These are phyloP conservation scores for Scolanthus callimorphus DNA, from an alignment of 92 coral and sea anemone genomes.

Conservation along the genomic window DNA sequence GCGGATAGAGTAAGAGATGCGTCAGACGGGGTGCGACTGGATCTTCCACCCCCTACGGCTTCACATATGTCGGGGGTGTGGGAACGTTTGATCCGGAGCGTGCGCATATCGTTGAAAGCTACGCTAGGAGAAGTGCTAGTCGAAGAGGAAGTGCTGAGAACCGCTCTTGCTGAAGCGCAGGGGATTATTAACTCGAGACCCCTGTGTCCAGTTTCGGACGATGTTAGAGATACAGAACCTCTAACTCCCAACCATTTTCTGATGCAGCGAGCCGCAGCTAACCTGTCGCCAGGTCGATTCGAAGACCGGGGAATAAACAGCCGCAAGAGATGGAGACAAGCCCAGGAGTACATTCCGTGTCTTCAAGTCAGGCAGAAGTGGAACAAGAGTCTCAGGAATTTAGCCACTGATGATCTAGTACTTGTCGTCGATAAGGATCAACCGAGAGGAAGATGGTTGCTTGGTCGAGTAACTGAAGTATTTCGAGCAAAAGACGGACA, in stretches of 20 bases:
- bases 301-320: constrained; percentile 8
- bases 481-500: constrained; percentile 44
- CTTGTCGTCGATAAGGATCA: constrained; percentile 29
- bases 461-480: constrained; percentile 43
- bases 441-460: constrained; percentile 51
- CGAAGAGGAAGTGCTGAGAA: constrained; percentile 17
- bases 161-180: constrained; percentile 32
- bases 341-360: too few species aligned
- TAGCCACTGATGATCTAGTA: constrained; percentile 33
- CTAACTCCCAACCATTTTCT: constrained; percentile 41
- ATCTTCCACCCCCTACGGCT: constrained; percentile 47
- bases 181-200: constrained; percentile 36
- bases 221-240: constrained; percentile 19
- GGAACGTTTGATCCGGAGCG: constrained; percentile 39
- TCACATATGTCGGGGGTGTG: constrained; percentile 47
- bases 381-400: constrained; percentile 43
- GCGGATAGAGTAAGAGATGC: background rate
- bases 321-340: constrained; percentile 34
- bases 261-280: constrained; percentile 6
- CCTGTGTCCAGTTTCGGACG: constrained; percentile 30
- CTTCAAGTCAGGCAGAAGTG: constrained; percentile 54
- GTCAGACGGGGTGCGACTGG: background rate
- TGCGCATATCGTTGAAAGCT: constrained; percentile 14
- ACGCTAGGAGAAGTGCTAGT: constrained; percentile 10
- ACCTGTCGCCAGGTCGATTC: constrained; percentile 42